phyloP scores from a whole-genome alignment of 2,797 vertebrate genomes.

The Psittacula derbiana region DNA sequence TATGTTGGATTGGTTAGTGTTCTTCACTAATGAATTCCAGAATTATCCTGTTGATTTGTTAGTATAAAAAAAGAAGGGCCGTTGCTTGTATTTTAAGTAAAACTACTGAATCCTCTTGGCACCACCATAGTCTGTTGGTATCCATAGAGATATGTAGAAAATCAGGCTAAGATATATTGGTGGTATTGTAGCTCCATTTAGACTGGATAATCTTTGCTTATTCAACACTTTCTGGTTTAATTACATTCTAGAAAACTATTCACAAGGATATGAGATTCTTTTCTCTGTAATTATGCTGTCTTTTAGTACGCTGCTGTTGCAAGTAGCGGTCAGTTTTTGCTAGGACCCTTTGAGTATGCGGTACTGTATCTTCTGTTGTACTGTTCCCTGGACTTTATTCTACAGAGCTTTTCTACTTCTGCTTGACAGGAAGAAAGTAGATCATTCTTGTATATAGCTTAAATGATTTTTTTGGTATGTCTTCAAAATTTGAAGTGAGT shows the following conservation, averaged over 20 bases:
- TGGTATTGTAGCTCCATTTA: conserved; percentile 53
- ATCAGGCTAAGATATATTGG: conserved; percentile 58
- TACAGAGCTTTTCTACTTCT: not conserved
- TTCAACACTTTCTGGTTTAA: conserved; percentile 52
- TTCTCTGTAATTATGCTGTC: conserved; percentile 5
- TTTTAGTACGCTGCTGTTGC: not conserved
- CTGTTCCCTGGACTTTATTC: not conserved
- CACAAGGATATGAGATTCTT: not conserved
- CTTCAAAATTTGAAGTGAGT: not conserved
- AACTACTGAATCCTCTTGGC: conserved; percentile 56
- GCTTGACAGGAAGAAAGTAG: not conserved
- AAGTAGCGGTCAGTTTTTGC: conserved; percentile 23
- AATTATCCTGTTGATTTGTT: conserved; percentile 77
- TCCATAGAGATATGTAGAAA: conserved; percentile 56
- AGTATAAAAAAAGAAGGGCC: conserved; percentile 50
- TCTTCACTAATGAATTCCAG: conserved; percentile 76
- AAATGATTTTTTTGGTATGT: not conserved
- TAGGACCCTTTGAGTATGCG: not conserved
- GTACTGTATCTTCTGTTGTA: not conserved
- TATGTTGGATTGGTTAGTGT: conserved; percentile 71
- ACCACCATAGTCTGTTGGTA: conserved; percentile 48
- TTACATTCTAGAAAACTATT: conserved; percentile 50
- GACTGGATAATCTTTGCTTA: conserved; percentile 61
- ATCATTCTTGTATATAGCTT: not conserved
- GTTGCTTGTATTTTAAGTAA: conserved; percentile 68